A percentile compares a stretch with the other conserved stretches of the same genome.
Conservation (phyloP, 2,888 invertebrate species). For the Fissipunctia ypsillon region DNA sequence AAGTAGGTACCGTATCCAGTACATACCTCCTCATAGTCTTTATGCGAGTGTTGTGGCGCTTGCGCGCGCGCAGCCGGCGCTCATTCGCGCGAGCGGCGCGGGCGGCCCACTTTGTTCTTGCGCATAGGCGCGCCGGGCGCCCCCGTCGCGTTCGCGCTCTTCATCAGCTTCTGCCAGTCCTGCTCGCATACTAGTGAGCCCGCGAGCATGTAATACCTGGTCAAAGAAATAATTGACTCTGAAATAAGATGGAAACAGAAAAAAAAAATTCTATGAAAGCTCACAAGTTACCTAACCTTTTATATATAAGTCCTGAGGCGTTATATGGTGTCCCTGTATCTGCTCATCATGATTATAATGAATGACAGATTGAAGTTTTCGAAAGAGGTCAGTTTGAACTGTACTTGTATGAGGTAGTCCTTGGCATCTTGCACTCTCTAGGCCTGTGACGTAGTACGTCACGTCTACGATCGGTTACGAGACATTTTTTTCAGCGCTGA, state of each 20-base stretch:
- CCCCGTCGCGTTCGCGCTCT: slow-evolving; percentile 92
- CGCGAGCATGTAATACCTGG: slow-evolving; percentile 96
- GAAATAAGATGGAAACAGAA: too few relatives aligned
- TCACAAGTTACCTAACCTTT: too few relatives aligned
- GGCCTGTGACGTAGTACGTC: background rate
- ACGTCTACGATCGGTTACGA: background rate
- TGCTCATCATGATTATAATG: too few relatives aligned
- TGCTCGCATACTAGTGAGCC: slow-evolving; percentile 98
- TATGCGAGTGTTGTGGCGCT: slow-evolving; percentile 80
- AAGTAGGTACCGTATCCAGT: background rate
- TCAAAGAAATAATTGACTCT: background rate
- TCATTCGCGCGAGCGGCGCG: slow-evolving; percentile 97
- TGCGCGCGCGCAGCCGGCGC: slow-evolving; percentile 80
- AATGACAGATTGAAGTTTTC: too few relatives aligned
- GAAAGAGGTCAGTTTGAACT: too few relatives aligned
- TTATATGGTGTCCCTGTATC: too few relatives aligned
- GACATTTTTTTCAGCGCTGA: background rate
- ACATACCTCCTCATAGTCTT: slow-evolving; percentile 88
- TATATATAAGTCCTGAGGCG: too few relatives aligned
- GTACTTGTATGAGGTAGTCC: too few relatives aligned
- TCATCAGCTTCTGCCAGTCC: slow-evolving; percentile 98
- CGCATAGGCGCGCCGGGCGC: slow-evolving; percentile 93
- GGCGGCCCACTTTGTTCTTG: slow-evolving; percentile 97
- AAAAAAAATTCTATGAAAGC: too few relatives aligned
- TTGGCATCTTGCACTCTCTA: too few relatives aligned